Conservation (phyloP, 2,888 invertebrate genomes). For the Allolobophora icterica region DNA sequence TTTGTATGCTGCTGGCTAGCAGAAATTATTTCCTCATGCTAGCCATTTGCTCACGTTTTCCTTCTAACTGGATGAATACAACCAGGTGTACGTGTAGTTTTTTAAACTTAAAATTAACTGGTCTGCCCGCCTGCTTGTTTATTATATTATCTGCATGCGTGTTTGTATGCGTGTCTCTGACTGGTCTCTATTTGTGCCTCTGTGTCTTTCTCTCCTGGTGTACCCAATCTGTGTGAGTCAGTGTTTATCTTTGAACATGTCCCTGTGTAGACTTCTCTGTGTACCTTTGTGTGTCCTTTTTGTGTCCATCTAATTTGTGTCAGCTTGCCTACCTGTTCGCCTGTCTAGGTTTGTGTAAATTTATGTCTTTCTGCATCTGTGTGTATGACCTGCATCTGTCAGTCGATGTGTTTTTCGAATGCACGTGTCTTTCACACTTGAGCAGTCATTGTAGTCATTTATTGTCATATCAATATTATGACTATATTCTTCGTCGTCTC, state of each 20-base stretch:
- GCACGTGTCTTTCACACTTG: no score
- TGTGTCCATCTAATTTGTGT: neutral
- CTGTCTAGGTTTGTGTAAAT: no score
- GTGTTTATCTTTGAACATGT: neutral
- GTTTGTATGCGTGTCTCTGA: no score
- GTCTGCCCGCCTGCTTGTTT: neutral
- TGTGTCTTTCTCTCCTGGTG: neutral
- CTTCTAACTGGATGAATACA: neutral
- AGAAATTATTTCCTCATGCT: neutral
- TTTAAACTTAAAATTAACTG: neutral
- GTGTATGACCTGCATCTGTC: no score
- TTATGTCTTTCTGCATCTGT: no score
- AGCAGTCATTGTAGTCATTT: no score
- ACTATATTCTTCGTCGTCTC: no score
- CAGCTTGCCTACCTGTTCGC: no score
- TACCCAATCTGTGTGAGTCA: neutral
- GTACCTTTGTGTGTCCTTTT: neutral
- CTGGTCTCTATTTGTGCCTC: neutral
- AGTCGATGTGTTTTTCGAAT: no score
- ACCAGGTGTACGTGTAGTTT: neutral
- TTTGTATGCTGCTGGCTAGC: neutral
- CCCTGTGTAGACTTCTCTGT: neutral
- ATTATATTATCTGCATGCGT: neutral
- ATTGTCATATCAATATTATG: no score
- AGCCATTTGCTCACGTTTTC: neutral